A percentile compares a stretch with the other conserved stretches of the same genome.
phyloP scores from a whole-genome alignment of 1,140 invertebrate species.

The Cydia splendana region DNA sequence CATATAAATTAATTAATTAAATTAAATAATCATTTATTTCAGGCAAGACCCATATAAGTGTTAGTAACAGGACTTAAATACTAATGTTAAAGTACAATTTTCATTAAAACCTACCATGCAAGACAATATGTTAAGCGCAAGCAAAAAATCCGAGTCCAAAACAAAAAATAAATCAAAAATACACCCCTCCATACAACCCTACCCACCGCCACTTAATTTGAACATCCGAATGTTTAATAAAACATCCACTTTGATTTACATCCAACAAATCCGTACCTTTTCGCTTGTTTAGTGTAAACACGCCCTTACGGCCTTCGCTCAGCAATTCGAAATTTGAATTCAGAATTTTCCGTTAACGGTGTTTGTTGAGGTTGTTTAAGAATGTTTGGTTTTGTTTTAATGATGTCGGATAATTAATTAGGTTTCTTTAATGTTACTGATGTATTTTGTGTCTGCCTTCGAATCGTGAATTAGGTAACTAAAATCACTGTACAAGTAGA shows the following conservation, averaged over 20 bases:
- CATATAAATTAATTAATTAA: too few relatives aligned
- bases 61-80: too few relatives aligned
- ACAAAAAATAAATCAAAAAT: neutral
- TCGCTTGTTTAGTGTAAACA: slow-evolving; percentile 71
- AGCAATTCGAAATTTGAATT: slow-evolving; percentile 47
- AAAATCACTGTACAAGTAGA: too few relatives aligned
- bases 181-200: slow-evolving; percentile 46
- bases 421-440: too few relatives aligned
- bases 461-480: too few relatives aligned
- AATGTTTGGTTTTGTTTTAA: neutral
- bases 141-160: too few relatives aligned
- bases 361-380: slow-evolving; percentile 27
- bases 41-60: too few relatives aligned
- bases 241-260: slow-evolving; percentile 78
- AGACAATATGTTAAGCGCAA: too few relatives aligned
- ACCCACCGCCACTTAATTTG: slow-evolving; percentile 75
- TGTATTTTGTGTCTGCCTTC: too few relatives aligned
- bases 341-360: slow-evolving; percentile 37
- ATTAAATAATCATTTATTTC: too few relatives aligned
- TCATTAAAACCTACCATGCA: too few relatives aligned
- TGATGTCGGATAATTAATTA: neutral
- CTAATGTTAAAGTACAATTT: too few relatives aligned
- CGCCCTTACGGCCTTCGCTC: slow-evolving; percentile 57
- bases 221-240: slow-evolving; percentile 78
- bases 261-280: slow-evolving; percentile 75